Percentiles rank a stretch among this genome's conserved stretches.
Conservation (phyloP, 1,140 invertebrate genomes). For the Drosophila eugracilis region DNA sequence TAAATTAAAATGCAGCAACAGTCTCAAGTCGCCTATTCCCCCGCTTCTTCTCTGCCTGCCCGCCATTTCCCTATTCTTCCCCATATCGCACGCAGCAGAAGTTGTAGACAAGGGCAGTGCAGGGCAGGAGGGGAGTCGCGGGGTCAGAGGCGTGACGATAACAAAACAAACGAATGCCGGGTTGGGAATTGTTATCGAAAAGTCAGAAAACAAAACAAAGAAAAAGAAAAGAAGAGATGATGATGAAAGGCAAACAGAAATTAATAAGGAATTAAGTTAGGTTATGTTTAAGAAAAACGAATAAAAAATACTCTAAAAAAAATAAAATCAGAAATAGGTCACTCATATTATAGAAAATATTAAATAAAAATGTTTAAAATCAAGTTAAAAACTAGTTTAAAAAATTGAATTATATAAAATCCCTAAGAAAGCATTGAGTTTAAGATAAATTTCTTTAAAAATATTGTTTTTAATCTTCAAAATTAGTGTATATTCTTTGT, state of each 20-base stretch:
- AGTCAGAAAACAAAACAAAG: not conserved
- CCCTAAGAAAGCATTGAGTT: no score
- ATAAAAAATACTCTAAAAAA: not conserved
- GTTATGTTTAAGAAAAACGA: not conserved
- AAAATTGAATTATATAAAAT: no score
- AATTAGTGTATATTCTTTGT: not conserved
- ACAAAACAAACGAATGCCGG: conserved; percentile 38
- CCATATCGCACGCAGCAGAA: conserved; percentile 9
- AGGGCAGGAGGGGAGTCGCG: conserved; percentile 4
- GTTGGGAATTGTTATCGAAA: conserved; percentile 25
- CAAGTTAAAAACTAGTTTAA: no score
- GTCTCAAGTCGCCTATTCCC: conserved; percentile 43
- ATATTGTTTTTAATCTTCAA: not conserved
- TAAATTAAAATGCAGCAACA: conserved; percentile 77
- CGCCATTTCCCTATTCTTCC: not conserved
- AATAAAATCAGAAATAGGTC: not conserved
- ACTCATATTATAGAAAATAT: no score
- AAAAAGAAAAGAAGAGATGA: not conserved
- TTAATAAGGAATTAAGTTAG: not conserved
- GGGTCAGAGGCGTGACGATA: conserved; percentile 46
- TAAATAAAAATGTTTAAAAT: no score
- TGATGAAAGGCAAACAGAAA: not conserved
- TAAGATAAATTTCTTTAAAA: no score
- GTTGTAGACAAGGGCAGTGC: not conserved
- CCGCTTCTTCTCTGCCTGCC: not conserved